These are phyloP conservation scores for Danio kyathit DNA, from an alignment of 2,797 vertebrate species.

Conservation along the genomic window DNA sequence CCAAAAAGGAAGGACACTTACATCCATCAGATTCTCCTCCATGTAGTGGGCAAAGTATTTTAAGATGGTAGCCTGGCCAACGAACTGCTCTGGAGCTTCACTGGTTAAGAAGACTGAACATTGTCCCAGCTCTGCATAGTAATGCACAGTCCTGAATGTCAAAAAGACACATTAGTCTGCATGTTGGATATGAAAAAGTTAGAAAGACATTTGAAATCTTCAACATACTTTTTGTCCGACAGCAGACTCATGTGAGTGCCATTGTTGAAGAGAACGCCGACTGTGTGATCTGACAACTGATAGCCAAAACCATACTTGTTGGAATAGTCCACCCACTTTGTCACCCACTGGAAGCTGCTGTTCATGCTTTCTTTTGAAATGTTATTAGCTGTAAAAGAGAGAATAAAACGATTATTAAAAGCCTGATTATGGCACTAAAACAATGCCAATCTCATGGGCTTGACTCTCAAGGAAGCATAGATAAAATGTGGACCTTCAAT, in stretches of 20 bases:
- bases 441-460: too few species aligned
- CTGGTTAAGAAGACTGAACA: conserved; percentile 82
- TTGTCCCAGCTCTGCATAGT: conserved; percentile 87
- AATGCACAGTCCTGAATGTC: conserved; percentile 85
- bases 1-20: conserved; percentile 70
- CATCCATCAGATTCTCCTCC: conserved; percentile 92
- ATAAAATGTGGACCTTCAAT: too few species aligned
- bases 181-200: background rate
- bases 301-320: conserved; percentile 91
- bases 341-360: conserved; percentile 87
- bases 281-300: conserved; percentile 88
- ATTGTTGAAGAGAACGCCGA: conserved; percentile 89
- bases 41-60: conserved; percentile 92
- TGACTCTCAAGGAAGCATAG: too few species aligned
- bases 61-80: conserved; percentile 87
- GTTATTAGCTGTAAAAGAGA: conserved; percentile 68
- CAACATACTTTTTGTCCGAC: conserved; percentile 85
- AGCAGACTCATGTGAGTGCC: conserved; percentile 89
- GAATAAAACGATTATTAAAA: background rate
- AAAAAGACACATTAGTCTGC: conserved; percentile 20
- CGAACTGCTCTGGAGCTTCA: conserved; percentile 86
- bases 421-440: too few species aligned
- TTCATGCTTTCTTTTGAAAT: conserved; percentile 83
- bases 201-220: background rate
- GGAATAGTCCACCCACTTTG: conserved; percentile 92